These are phyloP conservation scores for Felis chaus DNA, from an alignment of 2,113 vertebrate species.

Conservation along the genomic window DNA sequence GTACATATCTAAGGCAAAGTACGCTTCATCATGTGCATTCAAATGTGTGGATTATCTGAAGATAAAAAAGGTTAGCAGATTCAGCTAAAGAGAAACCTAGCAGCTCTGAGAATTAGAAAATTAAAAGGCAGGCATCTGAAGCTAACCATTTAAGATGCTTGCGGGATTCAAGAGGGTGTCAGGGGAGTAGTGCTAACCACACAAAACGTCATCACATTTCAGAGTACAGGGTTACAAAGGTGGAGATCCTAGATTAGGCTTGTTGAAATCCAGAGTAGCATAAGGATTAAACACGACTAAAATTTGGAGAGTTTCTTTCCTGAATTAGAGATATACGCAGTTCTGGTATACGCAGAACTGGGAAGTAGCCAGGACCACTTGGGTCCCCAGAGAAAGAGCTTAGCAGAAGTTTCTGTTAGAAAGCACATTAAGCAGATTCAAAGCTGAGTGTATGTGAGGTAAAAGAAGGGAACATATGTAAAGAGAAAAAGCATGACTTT, in stretches of 20 bases:
- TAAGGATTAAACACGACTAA: neutral
- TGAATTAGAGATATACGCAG: neutral
- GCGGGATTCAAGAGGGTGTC: neutral
- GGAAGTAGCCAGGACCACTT: neutral
- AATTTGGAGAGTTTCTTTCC: neutral
- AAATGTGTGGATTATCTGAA: slow-evolving; percentile 49
- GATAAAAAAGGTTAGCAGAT: slow-evolving; percentile 41
- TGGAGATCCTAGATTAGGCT: neutral
- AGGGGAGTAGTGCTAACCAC: neutral
- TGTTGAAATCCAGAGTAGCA: slow-evolving; percentile 5
- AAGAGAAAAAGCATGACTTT: neutral
- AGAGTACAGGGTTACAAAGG: neutral
- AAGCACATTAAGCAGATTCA: neutral
- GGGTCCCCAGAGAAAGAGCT: neutral
- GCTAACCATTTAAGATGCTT: slow-evolving; percentile 10
- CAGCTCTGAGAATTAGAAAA: slow-evolving; percentile 45
- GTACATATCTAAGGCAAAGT: slow-evolving; percentile 52
- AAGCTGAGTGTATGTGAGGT: neutral
- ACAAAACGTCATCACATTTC: neutral
- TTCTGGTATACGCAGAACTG: neutral
- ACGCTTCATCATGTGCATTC: neutral
- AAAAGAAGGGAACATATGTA: neutral
- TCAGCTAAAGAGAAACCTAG: slow-evolving; percentile 35
- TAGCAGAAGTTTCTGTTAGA: neutral
- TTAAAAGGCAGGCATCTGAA: slow-evolving; percentile 6